phyloP scores from a whole-genome alignment of 1,140 invertebrate species.

The Helicorthomorpha holstii region DNA sequence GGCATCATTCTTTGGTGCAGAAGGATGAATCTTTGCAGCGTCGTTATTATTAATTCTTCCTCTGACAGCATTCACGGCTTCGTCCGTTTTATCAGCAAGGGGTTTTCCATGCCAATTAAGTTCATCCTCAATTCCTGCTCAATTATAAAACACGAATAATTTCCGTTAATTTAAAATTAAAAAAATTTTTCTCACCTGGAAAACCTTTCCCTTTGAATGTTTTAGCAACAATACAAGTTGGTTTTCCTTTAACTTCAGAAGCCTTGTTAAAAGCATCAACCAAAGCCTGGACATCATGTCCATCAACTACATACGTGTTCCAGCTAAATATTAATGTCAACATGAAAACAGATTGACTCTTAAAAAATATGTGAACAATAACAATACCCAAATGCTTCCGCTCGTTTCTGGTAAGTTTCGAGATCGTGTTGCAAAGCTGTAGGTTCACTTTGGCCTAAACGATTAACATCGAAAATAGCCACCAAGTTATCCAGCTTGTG shows the following conservation, averaged over 20 bases:
- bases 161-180: background rate
- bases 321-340: slow-evolving; percentile 22
- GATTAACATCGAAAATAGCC: slow-evolving; percentile 92
- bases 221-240: slow-evolving; percentile 85
- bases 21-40: slow-evolving; percentile 35
- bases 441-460: slow-evolving; percentile 89
- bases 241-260: slow-evolving; percentile 53
- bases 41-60: slow-evolving; percentile 43
- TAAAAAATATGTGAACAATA: background rate
- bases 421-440: slow-evolving; percentile 85
- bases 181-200: slow-evolving; percentile 15
- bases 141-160: background rate
- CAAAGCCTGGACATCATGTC: slow-evolving; percentile 82
- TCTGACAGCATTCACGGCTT: slow-evolving; percentile 52
- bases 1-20: slow-evolving; percentile 48
- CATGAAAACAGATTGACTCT: background rate
- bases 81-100: slow-evolving; percentile 58
- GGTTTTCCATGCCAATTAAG: slow-evolving; percentile 98
- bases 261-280: slow-evolving; percentile 74
- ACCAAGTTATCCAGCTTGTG: slow-evolving; percentile 96
- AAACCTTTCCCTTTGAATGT: slow-evolving; percentile 87
- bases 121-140: slow-evolving; percentile 60
- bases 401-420: slow-evolving; percentile 67
- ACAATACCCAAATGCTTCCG: slow-evolving; percentile 88
- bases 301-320: slow-evolving; percentile 85